Base-by-base conservation (phyloP, 2,113 vertebrate species). In the Oreocharis arfaki region DNA sequence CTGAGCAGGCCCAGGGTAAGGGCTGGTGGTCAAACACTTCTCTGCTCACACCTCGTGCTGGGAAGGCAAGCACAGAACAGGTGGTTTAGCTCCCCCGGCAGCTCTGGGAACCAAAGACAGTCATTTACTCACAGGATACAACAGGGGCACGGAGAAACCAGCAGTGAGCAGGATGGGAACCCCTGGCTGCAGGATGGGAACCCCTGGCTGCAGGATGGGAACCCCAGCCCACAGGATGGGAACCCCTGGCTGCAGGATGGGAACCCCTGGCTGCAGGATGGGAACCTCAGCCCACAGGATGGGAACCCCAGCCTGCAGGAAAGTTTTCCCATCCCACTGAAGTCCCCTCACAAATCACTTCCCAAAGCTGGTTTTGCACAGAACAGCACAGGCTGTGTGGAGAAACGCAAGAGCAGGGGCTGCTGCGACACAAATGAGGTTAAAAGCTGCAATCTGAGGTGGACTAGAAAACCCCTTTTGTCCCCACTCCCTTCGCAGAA, bases 61-160 rank as follows among this genome's bases (percentile, higher is more conserved):
- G 7, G 46, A 18, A 96, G 32, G 50, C 56, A 97, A 97, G 50
- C 59, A 93, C 61, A 88, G 32, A 61, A 71, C 49, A 79, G 61
- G 42, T 3, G 67, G 9, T 28, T 87, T 3, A 85, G 80, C 24
- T 73, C 77, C 15, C 46, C 57, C 11, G 1, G 3, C 50, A 61
- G 59, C 84, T 80, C 80, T 7, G 33, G 6, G 26, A 41, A 14
- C 13, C 10, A 14, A 35, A 67, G 23, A 16, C 50, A 17, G 53
- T 80, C 23, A 65, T 94, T 84, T 8, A 33, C n/a, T 85, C 13
- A 33, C 84, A 82, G 79, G 37, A 13, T 1, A 32, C 33, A 27
- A 21, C 16, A 18, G 9, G 6, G 0, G 4, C 50, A 3, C 1
- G 6, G 42, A 71, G 82, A 26, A 64, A 61, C 7, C 56, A 84